Conservation (phyloP, 2,797 vertebrate genomes). For the Fringilla coelebs region DNA sequence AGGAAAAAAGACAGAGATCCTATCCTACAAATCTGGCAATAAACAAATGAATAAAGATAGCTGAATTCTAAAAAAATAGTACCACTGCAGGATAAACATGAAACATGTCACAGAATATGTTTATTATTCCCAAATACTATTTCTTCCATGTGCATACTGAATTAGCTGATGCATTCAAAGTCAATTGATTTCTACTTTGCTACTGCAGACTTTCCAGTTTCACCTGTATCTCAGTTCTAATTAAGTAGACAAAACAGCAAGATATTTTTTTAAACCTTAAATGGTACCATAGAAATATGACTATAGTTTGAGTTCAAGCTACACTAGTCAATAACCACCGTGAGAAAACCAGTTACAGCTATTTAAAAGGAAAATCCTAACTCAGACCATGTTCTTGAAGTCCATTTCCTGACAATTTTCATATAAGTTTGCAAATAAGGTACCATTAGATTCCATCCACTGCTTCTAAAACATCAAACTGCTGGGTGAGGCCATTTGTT, state of each 20-base stretch:
- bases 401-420: background rate
- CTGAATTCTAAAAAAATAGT: background rate
- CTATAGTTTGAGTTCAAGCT: background rate
- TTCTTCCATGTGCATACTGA: background rate
- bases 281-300: background rate
- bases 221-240: background rate
- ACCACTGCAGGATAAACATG: background rate
- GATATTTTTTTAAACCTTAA: background rate
- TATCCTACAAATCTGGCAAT: background rate
- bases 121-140: background rate
- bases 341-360: background rate
- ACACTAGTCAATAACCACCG: background rate
- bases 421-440: background rate
- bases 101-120: background rate
- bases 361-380: background rate
- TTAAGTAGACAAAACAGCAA: background rate
- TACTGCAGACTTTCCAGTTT: background rate
- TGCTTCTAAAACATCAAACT: background rate
- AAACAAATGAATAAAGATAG: background rate
- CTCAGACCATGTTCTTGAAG: background rate
- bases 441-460: background rate
- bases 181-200: background rate
- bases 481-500: rapidly evolving
- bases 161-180: background rate
- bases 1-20: background rate